These are phyloP conservation scores for Hydropotes inermis DNA, from an alignment of 2,113 vertebrate species.

Conservation along the genomic window DNA sequence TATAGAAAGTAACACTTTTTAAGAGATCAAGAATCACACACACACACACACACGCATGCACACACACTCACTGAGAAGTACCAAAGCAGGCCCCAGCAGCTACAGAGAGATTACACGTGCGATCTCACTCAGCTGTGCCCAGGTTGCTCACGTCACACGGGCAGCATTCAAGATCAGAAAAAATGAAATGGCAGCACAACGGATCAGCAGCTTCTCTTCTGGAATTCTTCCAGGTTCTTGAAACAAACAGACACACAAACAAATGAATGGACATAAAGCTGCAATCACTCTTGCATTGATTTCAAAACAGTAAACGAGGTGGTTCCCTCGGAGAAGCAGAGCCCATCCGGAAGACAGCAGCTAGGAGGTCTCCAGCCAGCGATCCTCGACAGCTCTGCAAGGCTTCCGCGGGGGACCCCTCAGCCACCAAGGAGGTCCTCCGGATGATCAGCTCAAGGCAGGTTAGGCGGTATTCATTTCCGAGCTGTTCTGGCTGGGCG, in stretches of 20 bases:
- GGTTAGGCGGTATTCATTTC: constrained; percentile 91
- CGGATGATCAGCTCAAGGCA: constrained; percentile 64
- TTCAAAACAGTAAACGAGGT: constrained; percentile 80
- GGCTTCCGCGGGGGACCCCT: constrained; percentile 56
- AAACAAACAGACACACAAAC: constrained; percentile 70
- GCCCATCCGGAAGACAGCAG: constrained; percentile 71
- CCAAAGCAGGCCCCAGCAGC: constrained; percentile 82
- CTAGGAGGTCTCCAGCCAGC: constrained; percentile 65
- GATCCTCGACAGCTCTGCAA: constrained; percentile 60
- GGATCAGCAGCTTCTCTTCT: constrained; percentile 85
- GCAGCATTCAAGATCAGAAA: constrained; percentile 78
- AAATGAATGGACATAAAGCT: constrained; percentile 77
- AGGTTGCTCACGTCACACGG: constrained; percentile 73
- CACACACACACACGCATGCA: neutral
- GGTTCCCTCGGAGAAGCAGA: constrained; percentile 76
- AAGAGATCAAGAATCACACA: constrained; percentile 63
- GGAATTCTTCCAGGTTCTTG: constrained; percentile 82
- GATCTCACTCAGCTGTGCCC: constrained; percentile 75
- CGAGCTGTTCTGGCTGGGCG: constrained; percentile 88
- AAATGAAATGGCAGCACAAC: constrained; percentile 83
- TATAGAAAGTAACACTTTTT: constrained; percentile 76
- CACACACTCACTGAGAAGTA: constrained; percentile 67
- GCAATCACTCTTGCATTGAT: constrained; percentile 85
- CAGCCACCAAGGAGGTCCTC: constrained; percentile 62
- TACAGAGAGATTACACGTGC: constrained; percentile 75